Conservation (phyloP, 2,797 vertebrate genomes). For the Brachyrhaphis roseni region DNA sequence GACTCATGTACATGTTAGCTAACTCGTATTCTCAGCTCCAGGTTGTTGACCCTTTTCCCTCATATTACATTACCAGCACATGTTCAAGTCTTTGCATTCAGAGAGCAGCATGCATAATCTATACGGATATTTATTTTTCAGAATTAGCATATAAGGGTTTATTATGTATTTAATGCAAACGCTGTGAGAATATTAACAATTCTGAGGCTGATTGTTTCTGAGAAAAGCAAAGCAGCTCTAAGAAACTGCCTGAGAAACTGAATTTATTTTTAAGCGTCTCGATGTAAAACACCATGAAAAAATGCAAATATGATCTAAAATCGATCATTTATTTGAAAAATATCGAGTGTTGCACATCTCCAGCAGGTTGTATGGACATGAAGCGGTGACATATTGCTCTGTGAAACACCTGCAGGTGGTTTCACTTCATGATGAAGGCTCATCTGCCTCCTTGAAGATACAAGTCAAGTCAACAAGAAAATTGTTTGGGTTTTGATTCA, state of each 20-base stretch:
- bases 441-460: too few species aligned
- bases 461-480: not conserved
- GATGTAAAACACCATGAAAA: not conserved
- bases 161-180: not conserved
- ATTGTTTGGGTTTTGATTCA: too few species aligned
- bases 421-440: not conserved
- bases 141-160: not conserved
- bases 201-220: not conserved
- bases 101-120: not conserved
- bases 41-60: slow-evolving; percentile 43
- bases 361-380: not conserved
- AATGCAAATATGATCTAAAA: not conserved
- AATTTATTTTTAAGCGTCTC: not conserved
- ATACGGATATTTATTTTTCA: too few species aligned
- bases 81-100: slow-evolving; percentile 26
- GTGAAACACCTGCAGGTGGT: not conserved
- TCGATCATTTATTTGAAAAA: not conserved
- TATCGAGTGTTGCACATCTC: not conserved
- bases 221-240: not conserved
- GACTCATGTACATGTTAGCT: slow-evolving; percentile 45
- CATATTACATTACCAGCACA: slow-evolving; percentile 41
- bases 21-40: slow-evolving; percentile 56
- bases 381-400: not conserved
- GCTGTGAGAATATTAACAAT: not conserved
- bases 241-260: not conserved